These are phyloP conservation scores for Calvadosia cruxmelitensis DNA, from an alignment of 30 jellyfish, hydroid and myxozoan species.

Conservation along the genomic window DNA sequence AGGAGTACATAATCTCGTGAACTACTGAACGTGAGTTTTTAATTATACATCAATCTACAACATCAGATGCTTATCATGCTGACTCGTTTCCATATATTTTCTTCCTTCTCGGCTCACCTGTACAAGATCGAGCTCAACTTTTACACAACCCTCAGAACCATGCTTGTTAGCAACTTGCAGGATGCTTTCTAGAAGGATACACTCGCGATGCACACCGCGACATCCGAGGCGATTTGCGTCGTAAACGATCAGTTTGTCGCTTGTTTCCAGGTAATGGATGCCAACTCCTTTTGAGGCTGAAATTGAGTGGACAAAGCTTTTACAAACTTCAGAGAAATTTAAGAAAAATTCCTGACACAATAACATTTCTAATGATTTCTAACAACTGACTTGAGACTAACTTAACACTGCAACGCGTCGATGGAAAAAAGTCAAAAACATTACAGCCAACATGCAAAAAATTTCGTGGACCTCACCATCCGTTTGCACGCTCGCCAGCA, in stretches of 20 bases:
- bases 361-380: no score
- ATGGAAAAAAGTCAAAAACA: background rate
- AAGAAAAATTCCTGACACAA: no score
- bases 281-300: no score
- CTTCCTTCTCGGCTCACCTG: conserved; percentile 22
- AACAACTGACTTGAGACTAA: no score
- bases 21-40: no score
- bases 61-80: no score
- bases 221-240: conserved; percentile 59
- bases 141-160: conserved; percentile 18
- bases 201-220: conserved; percentile 56
- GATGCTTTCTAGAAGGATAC: conserved; percentile 57
- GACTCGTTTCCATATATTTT: no score
- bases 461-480: conserved; percentile 25
- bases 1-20: no score
- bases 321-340: no score
- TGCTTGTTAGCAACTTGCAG: conserved; percentile 24
- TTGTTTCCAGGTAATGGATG: conserved; percentile 33
- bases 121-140: conserved; percentile 68
- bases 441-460: background rate
- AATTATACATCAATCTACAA: no score
- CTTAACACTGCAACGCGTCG: background rate
- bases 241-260: conserved; percentile 47
- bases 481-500: conserved; percentile 9
- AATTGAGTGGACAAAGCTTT: no score